Conservation (phyloP, 2,888 invertebrate genomes). For the Drosophila falleni region DNA sequence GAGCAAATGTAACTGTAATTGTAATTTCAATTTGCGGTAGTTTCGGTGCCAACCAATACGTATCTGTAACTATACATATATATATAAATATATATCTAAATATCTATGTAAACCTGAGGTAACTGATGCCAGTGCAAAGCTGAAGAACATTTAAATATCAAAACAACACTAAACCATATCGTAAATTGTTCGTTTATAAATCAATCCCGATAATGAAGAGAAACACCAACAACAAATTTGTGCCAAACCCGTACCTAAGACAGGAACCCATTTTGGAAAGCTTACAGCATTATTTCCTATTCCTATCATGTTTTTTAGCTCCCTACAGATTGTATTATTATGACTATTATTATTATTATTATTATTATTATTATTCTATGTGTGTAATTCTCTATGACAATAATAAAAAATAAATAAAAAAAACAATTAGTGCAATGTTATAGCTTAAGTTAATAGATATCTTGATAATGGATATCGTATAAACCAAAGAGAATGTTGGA, state of each 20-base stretch:
- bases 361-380: slow-evolving; percentile 13
- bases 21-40: slow-evolving; percentile 47
- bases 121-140: slow-evolving; percentile 78
- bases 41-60: slow-evolving; percentile 55
- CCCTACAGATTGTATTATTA: slow-evolving; percentile 54
- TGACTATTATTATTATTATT: no score
- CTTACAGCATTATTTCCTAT: slow-evolving; percentile 7
- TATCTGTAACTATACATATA: slow-evolving; percentile 41
- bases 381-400: slow-evolving; percentile 47
- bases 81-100: slow-evolving; percentile 34
- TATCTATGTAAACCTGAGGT: slow-evolving; percentile 57
- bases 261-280: slow-evolving; percentile 22
- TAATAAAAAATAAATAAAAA: slow-evolving; percentile 24
- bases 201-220: slow-evolving; percentile 10
- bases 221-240: slow-evolving; percentile 46
- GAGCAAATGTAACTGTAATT: slow-evolving; percentile 47
- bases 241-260: slow-evolving; percentile 74
- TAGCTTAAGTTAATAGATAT: slow-evolving; percentile 29
- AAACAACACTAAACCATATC: slow-evolving; percentile 59
- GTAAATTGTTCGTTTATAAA: slow-evolving; percentile 30
- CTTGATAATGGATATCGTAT: slow-evolving; percentile 38
- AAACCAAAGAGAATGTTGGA: slow-evolving; percentile 36
- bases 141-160: slow-evolving; percentile 65
- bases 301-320: slow-evolving; percentile 14
- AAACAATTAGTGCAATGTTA: slow-evolving; percentile 25